Percentiles rank a stretch among this genome's conserved stretches.
phyloP scores from a whole-genome alignment of 2,113 vertebrate species.

The Thamnaconus septentrionalis region DNA sequence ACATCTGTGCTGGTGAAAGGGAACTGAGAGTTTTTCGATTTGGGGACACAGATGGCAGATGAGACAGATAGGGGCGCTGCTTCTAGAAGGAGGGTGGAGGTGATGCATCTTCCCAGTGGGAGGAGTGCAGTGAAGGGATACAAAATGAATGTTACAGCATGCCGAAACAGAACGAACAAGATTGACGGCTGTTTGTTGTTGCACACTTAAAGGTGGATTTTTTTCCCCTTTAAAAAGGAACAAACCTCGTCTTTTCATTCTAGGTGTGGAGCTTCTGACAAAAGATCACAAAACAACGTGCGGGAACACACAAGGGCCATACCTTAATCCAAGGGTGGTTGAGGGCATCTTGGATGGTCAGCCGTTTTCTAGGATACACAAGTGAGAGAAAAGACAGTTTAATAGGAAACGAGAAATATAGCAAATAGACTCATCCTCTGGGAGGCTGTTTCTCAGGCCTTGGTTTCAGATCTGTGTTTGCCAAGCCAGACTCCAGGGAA shows the following conservation, averaged over 20 bases:
- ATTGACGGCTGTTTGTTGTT: too few relatives aligned
- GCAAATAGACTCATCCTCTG: neutral
- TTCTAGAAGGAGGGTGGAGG: neutral
- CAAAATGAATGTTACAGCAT: neutral
- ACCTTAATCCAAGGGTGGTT: constrained; percentile 95
- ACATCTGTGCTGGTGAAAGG: too few relatives aligned
- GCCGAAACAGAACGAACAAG: too few relatives aligned
- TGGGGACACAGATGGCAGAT: too few relatives aligned
- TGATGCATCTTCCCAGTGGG: constrained; percentile 10
- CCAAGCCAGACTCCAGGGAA: neutral
- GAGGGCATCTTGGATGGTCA: constrained; percentile 89
- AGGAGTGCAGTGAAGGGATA: constrained; percentile 5
- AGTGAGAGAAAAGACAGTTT: constrained; percentile 34
- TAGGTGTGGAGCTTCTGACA: neutral
- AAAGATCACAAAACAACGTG: constrained; percentile 37
- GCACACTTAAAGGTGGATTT: too few relatives aligned
- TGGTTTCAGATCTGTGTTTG: too few relatives aligned
- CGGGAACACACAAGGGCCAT: constrained; percentile 51
- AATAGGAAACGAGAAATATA: constrained; percentile 28
- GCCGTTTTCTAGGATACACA: constrained; percentile 81
- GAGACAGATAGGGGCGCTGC: too few relatives aligned
- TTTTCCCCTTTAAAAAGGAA: too few relatives aligned
- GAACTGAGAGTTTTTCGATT: too few relatives aligned
- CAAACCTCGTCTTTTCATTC: too few relatives aligned
- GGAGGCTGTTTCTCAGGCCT: neutral